phyloP scores from a whole-genome alignment of 2,797 vertebrate genomes.

The Macroramphosus scolopax region DNA sequence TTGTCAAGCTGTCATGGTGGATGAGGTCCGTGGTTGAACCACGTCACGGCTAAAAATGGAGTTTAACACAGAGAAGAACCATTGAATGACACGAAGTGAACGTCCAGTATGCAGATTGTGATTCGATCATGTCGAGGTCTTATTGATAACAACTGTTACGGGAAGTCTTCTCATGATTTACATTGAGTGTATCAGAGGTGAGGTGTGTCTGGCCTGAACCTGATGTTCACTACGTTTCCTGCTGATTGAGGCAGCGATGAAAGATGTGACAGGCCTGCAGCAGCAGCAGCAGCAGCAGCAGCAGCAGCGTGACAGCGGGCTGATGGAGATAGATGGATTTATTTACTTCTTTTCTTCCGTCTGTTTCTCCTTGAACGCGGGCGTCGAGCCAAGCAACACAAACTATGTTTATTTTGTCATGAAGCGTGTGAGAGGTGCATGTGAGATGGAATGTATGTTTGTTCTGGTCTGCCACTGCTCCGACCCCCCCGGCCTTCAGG shows the following conservation, averaged over 20 bases:
- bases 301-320: slow-evolving; percentile 2
- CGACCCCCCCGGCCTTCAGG: slow-evolving; percentile 6
- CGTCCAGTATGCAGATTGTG: too few species aligned
- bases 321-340: slow-evolving; percentile 22
- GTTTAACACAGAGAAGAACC: too few species aligned
- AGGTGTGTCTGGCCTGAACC: background rate
- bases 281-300: too few species aligned
- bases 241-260: slow-evolving; percentile 1
- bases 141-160: too few species aligned
- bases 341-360: slow-evolving; percentile 7
- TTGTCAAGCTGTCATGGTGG: too few species aligned
- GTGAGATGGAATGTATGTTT: slow-evolving; percentile 45
- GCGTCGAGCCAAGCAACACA: slow-evolving; percentile 54
- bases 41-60: too few species aligned
- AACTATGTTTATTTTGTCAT: slow-evolving; percentile 62
- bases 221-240: background rate
- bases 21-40: too few species aligned
- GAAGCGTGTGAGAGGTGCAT: slow-evolving; percentile 49
- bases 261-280: slow-evolving; percentile 8
- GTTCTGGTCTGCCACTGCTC: slow-evolving; percentile 3
- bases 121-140: too few species aligned
- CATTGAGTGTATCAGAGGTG: background rate
- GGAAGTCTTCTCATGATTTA: too few species aligned
- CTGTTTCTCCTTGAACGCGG: slow-evolving; percentile 35
- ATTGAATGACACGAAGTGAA: too few species aligned